These are phyloP conservation scores for Toxotes jaculatrix DNA, from an alignment of 2,113 vertebrate genomes.

Conservation along the genomic window DNA sequence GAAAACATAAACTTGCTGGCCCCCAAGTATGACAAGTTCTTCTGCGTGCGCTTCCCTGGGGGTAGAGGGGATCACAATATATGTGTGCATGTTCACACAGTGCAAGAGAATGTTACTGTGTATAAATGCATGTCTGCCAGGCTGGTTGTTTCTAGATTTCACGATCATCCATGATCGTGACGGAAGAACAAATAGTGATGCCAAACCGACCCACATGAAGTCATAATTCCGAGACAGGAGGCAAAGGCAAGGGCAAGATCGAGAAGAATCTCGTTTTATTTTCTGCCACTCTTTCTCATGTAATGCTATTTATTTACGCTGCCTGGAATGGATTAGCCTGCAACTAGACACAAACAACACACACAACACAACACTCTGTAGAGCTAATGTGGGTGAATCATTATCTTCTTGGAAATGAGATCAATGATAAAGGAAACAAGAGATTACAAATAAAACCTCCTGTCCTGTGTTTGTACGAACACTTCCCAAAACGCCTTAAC, in stretches of 20 bases:
- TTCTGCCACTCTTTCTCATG: not conserved
- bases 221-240: constrained; percentile 30
- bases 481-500: no score
- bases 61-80: not conserved
- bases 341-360: constrained; percentile 18
- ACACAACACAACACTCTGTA: not conserved
- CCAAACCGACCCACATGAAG: constrained; percentile 51
- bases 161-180: constrained; percentile 3
- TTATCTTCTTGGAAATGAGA: not conserved
- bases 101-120: not conserved
- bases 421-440: not conserved
- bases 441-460: not conserved
- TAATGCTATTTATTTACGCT: constrained; percentile 13
- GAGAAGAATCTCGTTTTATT: constrained; percentile 12
- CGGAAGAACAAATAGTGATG: not conserved
- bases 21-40: constrained; percentile 17
- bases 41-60: not conserved
- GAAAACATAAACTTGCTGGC: constrained; percentile 24
- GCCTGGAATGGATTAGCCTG: not conserved
- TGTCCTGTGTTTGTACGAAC: not conserved
- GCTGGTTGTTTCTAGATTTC: not conserved
- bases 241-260: constrained; percentile 19
- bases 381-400: not conserved
- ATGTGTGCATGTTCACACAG: not conserved
- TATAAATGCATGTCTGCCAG: not conserved